These are phyloP conservation scores for Amphiprion percula DNA, from an alignment of 2,113 vertebrate species.

Conservation along the genomic window DNA sequence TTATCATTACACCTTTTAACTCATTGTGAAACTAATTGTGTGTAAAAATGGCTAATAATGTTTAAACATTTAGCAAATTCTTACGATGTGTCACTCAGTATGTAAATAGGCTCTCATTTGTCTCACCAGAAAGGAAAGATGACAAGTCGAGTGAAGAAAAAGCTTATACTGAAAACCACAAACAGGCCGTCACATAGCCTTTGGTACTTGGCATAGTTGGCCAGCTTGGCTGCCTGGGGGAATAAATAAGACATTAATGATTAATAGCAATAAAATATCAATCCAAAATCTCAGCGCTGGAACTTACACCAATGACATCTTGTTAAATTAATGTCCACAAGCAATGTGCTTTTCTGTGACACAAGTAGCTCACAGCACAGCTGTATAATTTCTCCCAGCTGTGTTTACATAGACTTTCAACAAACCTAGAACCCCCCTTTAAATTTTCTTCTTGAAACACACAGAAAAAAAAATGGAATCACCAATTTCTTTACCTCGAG, in stretches of 20 bases:
- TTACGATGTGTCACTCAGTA: background rate
- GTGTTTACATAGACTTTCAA: background rate
- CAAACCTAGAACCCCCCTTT: background rate
- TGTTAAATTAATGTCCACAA: too few relatives aligned
- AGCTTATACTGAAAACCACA: conserved; percentile 90
- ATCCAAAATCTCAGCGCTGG: background rate
- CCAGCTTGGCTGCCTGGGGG: conserved; percentile 93
- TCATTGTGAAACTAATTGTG: background rate
- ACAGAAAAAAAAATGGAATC: background rate
- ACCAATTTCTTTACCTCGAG: conserved; percentile 87
- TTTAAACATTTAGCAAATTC: background rate
- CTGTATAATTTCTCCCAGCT: background rate
- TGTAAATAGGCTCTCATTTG: background rate
- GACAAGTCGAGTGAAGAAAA: conserved; percentile 91
- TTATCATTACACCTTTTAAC: background rate
- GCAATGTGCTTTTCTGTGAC: background rate
- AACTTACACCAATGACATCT: background rate
- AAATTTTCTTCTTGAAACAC: background rate
- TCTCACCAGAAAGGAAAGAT: conserved; percentile 95
- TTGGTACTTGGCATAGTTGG: conserved; percentile 97
- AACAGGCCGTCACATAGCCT: conserved; percentile 93
- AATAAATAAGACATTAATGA: conserved; percentile 60
- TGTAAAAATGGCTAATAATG: background rate
- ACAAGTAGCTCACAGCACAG: background rate
- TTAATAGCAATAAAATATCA: background rate